Base-by-base conservation (phyloP, 2,888 invertebrate species). In the Drosophila emarginata region DNA sequence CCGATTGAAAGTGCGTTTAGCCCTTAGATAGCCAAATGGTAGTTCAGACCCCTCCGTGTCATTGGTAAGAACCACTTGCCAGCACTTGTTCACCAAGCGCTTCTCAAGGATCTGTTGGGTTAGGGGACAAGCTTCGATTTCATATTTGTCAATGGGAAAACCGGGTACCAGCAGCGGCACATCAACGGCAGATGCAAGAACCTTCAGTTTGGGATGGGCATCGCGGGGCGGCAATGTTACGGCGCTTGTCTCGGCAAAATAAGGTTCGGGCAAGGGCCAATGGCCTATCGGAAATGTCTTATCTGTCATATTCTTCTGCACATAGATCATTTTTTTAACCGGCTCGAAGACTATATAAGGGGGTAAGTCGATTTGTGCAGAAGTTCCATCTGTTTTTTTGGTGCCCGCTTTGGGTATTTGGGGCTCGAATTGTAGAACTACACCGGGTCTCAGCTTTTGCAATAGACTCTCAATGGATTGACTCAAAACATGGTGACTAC, bases 211-310 rank as follows among this genome's bases (percentile, higher is more conserved):
- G 0, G 99, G 99, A 92, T 99, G 99, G 0, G 99, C 98, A 60
- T 97, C 95, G 59, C 99, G 94, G 0, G 98, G 96, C 14, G 98
- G 98, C 93, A 98, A 91, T 28, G 96, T 95, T 0, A 96, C 95
- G 63, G 97, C 96, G 82, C 95, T 96, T 0, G 96, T 94, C 91
- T 99, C 99, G 0, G 99, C 99, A 95, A 99, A 98, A 92, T 98
- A 99, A 0, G 97, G 96, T 92, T 99, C 99, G 0, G 99, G 99
- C 85, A 99, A 96, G 0, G 99, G 99, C 99, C 99, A 99, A 92
- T 98, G 98, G 37, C 99, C 98, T 60, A 96, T 95, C 53, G 97
- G 96, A 90, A 97, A 98, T 21, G 96, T 96, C 91, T 97, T 97
- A 91, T 97, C 97, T 28, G 97, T 96, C n/a, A 84, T 87, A 57